These are phyloP conservation scores for Telmatherina bonti DNA, from an alignment of 2,797 vertebrate species.

Conservation along the genomic window DNA sequence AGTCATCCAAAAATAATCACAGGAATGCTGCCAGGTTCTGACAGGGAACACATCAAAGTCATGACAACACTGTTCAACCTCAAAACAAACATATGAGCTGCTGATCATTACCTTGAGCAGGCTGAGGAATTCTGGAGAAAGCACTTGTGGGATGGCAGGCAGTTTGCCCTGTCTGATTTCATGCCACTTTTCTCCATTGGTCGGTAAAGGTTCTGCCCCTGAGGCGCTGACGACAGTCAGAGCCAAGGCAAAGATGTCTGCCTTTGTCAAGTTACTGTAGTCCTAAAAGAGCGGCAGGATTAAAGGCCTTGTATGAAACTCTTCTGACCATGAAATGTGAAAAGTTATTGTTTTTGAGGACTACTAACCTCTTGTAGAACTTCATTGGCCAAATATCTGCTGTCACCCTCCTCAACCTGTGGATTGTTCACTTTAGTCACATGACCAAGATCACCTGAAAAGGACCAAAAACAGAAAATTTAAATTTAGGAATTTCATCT, in stretches of 20 bases:
- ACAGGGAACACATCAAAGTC: background rate
- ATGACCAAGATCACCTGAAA: conserved; percentile 94
- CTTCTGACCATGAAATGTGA: fast-evolving
- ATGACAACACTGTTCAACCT: background rate
- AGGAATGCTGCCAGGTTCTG: background rate
- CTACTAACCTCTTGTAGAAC: conserved; percentile 93
- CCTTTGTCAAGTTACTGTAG: conserved; percentile 83
- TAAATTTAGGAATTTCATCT: background rate
- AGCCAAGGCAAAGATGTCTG: conserved; percentile 85
- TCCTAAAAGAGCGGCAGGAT: conserved; percentile 58
- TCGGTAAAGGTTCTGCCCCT: conserved; percentile 92
- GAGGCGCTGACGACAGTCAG: conserved; percentile 83
- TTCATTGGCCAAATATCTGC: conserved; percentile 96
- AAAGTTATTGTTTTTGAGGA: background rate
- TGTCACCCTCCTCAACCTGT: conserved; percentile 98
- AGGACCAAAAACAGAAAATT: background rate
- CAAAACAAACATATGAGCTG: background rate
- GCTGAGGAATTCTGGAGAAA: conserved; percentile 90
- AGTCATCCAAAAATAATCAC: background rate
- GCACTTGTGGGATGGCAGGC: conserved; percentile 92
- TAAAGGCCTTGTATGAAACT: background rate
- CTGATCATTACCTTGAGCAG: conserved; percentile 88
- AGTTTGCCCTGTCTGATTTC: conserved; percentile 93
- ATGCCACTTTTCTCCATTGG: conserved; percentile 97
- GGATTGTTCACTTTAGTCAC: conserved; percentile 95